Base-by-base conservation (phyloP, 2,888 invertebrate genomes). In the Machimus atricapillus region DNA sequence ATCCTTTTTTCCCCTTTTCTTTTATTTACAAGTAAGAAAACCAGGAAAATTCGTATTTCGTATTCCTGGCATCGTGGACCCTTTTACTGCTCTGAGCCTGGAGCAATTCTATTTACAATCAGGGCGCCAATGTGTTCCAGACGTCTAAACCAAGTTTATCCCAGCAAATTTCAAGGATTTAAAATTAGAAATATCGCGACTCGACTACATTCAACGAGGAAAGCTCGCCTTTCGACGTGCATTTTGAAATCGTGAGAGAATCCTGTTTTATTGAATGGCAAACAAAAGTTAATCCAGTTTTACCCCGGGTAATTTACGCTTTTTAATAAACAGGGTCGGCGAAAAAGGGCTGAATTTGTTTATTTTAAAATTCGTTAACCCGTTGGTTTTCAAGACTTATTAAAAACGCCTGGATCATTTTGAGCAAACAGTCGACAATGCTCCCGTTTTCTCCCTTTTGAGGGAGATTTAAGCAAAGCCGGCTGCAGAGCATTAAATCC, bases 141-240 rank as follows among this genome's bases (percentile, higher is more conserved):
- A 9, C 58, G 19, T 58, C 37, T 82, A 58, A 82, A 12, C 37
- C 52, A 40, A n/a, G 37, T 31, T 82, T 82, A 82, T 82, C 82
- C 82, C n/a, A 19, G 58, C 66, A 82, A 82, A 82, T 82, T 82
- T 58, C 27, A 58, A 82, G 82, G 82, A 82, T 82, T 82, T 82
- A 82, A 82, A 82, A 82, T 82, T 82, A 82, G 82, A 82, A 82
- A 82, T 82, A 82, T 82, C 82, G 66, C 66, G 82, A 82, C 66
- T 34, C 37, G 23, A 66, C 19, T 19, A 66, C 40, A 66, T 82
- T 46, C 34, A 66, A 66, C 31, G 40, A 58, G 37, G 31, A 82
- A 82, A 79, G 16, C 34, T 76, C 37, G 19, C 37, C 8, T 37
- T 76, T 76, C 40, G 37, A n/a, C 37, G 76, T 82, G 31, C 82